These are phyloP conservation scores for Catharus bicknelli DNA, from an alignment of 2,113 vertebrate species.

Conservation along the genomic window DNA sequence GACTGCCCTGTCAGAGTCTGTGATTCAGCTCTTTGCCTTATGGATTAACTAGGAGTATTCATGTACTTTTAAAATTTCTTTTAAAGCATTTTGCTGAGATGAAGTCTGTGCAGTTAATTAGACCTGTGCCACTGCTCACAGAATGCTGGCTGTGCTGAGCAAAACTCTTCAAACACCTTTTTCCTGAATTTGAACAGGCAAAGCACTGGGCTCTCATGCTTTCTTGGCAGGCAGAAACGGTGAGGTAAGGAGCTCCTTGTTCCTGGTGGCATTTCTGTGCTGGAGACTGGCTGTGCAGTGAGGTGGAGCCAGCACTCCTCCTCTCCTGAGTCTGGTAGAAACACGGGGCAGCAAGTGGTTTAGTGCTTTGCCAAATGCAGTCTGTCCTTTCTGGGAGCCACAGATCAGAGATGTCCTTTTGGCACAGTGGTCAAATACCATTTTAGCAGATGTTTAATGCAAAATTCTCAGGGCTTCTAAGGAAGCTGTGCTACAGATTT, in stretches of 20 bases:
- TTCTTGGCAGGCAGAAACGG: neutral
- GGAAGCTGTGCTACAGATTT: neutral
- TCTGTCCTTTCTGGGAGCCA: neutral
- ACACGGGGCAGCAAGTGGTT: neutral
- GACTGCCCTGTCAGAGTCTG: slow-evolving; percentile 48
- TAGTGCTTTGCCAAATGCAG: neutral
- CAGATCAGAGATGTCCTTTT: neutral
- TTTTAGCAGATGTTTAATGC: neutral
- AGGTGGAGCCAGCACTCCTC: neutral
- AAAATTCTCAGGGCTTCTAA: neutral
- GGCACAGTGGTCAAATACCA: neutral
- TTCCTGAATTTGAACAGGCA: slow-evolving; percentile 27
- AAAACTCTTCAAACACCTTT: slow-evolving; percentile 12
- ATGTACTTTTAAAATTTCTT: neutral
- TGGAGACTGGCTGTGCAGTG: neutral
- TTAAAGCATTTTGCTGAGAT: slow-evolving; percentile 28
- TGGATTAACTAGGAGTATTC: slow-evolving; percentile 41
- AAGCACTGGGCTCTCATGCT: neutral
- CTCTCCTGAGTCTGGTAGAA: neutral
- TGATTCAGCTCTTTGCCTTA: slow-evolving; percentile 58
- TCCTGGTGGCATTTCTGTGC: slow-evolving; percentile 23
- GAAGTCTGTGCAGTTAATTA: slow-evolving; percentile 53
- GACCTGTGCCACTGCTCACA: slow-evolving; percentile 31
- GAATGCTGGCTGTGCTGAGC: slow-evolving; percentile 18
- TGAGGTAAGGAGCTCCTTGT: slow-evolving; percentile 3